Evolutionary conservation across 2,888 invertebrate species (phyloP).

Genomic region (Amiota mariae): DNA sequence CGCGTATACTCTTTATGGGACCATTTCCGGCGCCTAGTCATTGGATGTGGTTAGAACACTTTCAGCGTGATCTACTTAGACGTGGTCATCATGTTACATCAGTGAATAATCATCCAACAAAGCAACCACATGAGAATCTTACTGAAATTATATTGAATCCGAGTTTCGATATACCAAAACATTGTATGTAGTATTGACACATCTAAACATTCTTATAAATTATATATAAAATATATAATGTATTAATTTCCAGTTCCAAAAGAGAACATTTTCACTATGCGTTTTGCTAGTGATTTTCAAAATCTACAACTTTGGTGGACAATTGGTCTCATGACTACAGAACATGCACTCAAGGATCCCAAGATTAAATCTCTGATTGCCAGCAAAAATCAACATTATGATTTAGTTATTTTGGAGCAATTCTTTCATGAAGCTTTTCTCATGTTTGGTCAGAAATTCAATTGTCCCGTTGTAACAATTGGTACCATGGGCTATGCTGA

Average conservation of each 20-base stretch:
- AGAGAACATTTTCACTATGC: slow-evolving; percentile 68
- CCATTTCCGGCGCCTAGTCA: slow-evolving; percentile 73
- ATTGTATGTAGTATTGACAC: slow-evolving; percentile 66
- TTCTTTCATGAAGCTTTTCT: slow-evolving; percentile 74
- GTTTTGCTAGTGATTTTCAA: slow-evolving; percentile 68
- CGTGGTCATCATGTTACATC: slow-evolving; percentile 74
- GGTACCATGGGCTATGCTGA: slow-evolving; percentile 73
- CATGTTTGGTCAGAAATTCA: slow-evolving; percentile 73
- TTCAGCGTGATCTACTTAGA: slow-evolving; percentile 65
- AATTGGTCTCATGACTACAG: slow-evolving; percentile 65
- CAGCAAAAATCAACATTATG: slow-evolving; percentile 71
- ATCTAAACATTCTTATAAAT: too few relatives aligned
- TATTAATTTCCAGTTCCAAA: slow-evolving; percentile 68
- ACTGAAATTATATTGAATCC: slow-evolving; percentile 72
- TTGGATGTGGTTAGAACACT: slow-evolving; percentile 73
- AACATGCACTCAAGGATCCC: slow-evolving; percentile 66
- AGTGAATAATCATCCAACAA: slow-evolving; percentile 69
- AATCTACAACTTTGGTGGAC: slow-evolving; percentile 70
- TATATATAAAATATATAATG: too few relatives aligned
- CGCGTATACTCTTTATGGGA: slow-evolving; percentile 71
- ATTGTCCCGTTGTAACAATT: slow-evolving; percentile 72
- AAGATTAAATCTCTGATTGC: slow-evolving; percentile 65
- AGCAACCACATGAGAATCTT: slow-evolving; percentile 72
- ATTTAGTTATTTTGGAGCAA: slow-evolving; percentile 73
- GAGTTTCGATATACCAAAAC: slow-evolving; percentile 67